These are phyloP conservation scores for Trematomus loennbergii DNA, from an alignment of 2,113 vertebrate genomes.

Conservation along the genomic window DNA sequence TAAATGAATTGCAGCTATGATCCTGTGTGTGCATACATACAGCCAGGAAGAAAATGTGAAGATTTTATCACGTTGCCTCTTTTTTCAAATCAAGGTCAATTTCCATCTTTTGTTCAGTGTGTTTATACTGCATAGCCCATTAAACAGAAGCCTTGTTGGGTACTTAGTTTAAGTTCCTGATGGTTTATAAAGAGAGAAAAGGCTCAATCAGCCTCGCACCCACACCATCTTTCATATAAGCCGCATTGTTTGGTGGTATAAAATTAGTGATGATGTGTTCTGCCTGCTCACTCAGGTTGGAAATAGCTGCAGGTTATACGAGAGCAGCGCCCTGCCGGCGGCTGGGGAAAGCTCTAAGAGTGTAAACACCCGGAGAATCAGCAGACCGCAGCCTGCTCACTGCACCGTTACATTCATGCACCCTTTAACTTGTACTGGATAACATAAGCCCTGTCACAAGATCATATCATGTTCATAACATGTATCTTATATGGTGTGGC, in stretches of 20 bases:
- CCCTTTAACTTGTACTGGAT: constrained; percentile 17
- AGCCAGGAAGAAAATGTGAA: neutral
- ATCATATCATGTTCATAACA: neutral
- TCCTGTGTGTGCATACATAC: neutral
- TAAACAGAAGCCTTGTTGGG: neutral
- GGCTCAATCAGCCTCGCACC: neutral
- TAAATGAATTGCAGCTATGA: constrained; percentile 20
- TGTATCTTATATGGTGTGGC: neutral
- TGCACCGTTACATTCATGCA: neutral
- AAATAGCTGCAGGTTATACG: constrained; percentile 77
- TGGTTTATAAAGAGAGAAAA: neutral
- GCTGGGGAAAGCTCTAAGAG: constrained; percentile 24
- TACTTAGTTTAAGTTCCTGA: neutral
- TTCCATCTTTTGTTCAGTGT: constrained; percentile 29
- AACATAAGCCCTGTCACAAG: neutral
- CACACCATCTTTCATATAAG: constrained; percentile 23
- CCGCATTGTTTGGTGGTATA: constrained; percentile 43
- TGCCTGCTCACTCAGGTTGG: constrained; percentile 51
- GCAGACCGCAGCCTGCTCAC: neutral
- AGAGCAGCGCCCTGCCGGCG: constrained; percentile 45
- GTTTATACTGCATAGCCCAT: constrained; percentile 4
- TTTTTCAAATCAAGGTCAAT: constrained; percentile 11
- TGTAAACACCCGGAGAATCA: constrained; percentile 27
- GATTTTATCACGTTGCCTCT: constrained; percentile 20
- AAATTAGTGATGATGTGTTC: constrained; percentile 60